phyloP scores from a whole-genome alignment of 2,797 vertebrate species.

The Anniella stebbinsi region DNA sequence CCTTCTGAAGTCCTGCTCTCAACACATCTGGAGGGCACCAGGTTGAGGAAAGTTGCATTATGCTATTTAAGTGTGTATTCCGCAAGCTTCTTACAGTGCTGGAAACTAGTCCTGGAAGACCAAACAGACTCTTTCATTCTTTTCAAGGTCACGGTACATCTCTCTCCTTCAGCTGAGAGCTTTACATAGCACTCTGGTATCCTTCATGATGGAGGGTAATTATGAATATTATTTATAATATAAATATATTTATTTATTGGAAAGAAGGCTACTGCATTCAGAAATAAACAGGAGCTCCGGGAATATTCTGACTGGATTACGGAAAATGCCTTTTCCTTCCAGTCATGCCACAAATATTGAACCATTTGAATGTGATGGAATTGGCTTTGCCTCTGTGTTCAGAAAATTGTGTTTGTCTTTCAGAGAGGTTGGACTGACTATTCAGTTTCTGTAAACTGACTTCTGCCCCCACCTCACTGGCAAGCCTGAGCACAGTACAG shows the following conservation, averaged over 20 bases:
- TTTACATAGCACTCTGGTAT: conserved; percentile 37
- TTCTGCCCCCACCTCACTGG: too few species aligned
- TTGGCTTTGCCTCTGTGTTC: not conserved
- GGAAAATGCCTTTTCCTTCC: conserved; percentile 3
- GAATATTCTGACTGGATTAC: conserved; percentile 4
- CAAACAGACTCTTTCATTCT: conserved; percentile 50
- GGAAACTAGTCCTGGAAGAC: not conserved
- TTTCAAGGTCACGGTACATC: conserved; percentile 14
- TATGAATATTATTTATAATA: too few species aligned
- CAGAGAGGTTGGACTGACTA: not conserved
- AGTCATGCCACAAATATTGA: conserved; percentile 7
- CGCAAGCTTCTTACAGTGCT: not conserved
- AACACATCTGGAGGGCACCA: too few species aligned
- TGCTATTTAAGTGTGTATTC: not conserved
- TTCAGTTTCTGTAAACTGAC: too few species aligned
- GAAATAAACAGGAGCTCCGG: not conserved
- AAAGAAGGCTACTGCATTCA: not conserved
- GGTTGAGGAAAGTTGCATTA: not conserved
- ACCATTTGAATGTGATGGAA: conserved; percentile 19
- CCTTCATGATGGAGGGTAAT: not conserved
- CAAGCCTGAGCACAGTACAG: too few species aligned
- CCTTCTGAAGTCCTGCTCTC: not conserved
- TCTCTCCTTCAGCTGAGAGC: conserved; percentile 17
- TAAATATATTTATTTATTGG: not conserved
- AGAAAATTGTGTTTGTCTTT: not conserved